Conservation (phyloP, 2,888 invertebrate genomes). For the Caenorhabditis sp. region DNA sequence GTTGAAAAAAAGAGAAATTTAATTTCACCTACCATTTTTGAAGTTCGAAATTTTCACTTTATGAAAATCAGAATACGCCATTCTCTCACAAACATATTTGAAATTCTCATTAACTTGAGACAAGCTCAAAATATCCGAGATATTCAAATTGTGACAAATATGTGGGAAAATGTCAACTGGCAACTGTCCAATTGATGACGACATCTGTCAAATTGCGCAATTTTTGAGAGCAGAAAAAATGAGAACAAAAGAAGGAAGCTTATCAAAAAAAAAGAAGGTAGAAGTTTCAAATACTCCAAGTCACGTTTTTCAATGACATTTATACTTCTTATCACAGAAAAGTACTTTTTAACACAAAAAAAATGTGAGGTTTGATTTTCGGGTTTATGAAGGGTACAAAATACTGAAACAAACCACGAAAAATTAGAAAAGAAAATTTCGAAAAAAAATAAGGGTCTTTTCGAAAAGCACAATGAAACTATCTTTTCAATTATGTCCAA, state of each 20-base stretch:
- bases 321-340: background rate
- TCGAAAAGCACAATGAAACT: no score
- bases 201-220: slow-evolving; percentile 8
- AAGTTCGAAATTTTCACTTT: slow-evolving; percentile 1
- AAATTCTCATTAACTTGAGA: slow-evolving; percentile 8
- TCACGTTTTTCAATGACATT: no score
- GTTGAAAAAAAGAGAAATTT: background rate
- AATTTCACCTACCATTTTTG: background rate
- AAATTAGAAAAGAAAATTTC: no score
- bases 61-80: slow-evolving; percentile 20
- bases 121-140: slow-evolving; percentile 16
- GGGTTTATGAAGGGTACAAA: no score
- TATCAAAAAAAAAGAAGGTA: background rate
- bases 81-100: slow-evolving; percentile 1
- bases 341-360: slow-evolving; percentile 5
- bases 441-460: no score
- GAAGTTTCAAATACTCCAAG: background rate
- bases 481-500: no score
- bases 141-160: slow-evolving; percentile 19
- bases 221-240: background rate
- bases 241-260: slow-evolving; percentile 1
- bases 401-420: no score
- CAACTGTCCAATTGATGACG: slow-evolving; percentile 15
- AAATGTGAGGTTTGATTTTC: no score
- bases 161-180: slow-evolving; percentile 18